Evolutionary conservation across 2,113 vertebrate species (phyloP), one percentile per base, ranked within the genome.

Genomic region (Saiga tatarica): DNA sequence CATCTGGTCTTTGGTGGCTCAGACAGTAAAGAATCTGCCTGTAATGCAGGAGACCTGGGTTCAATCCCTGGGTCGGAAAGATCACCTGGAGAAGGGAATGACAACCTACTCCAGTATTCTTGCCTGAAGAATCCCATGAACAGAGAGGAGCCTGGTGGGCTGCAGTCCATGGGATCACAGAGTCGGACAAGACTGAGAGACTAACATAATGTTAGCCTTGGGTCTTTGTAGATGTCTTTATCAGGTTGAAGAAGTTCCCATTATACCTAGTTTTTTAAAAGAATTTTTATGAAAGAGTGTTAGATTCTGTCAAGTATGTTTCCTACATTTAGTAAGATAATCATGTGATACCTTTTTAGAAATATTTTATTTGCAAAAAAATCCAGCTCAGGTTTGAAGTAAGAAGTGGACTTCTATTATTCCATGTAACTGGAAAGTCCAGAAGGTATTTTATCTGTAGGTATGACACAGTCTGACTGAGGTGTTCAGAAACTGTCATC

Each of bases 331-430:
- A 60, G 26, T 74, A 42, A 84, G 55, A 33, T 83, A 52, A 90
- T 93, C 23, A 50, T 74, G 57, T 91, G 55, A 78, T 85, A 89
- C 30, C 82, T 94, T 76, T 76, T 76, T 47, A 84, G 85, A 50
- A 84, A 23, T 83, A 42, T 91, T 92, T 60, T 64, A 45, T 96
- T 94, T 96, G 36, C 60, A 67, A 78, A 71, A 88, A 94, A 87
- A 30, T 10, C 8, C 47, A 87, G 8, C 55, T 88, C 26, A 88
- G 39, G 0, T n/a, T 60, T 89, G 52, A 89, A 92, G 71, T 88
- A 30, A 71, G 85, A 60, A 83, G 30, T n/a, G 30, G 19, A 60
- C 39, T 33, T 84, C 83, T 67, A 30, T 88, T 95, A 52, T 21
- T 36, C 90, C 36, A 88, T 45, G 87, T 93, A 90, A 45, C 33